These are phyloP conservation scores for Botrylloides violaceus DNA, from an alignment of 23 tunicate genomes.

Conservation along the genomic window DNA sequence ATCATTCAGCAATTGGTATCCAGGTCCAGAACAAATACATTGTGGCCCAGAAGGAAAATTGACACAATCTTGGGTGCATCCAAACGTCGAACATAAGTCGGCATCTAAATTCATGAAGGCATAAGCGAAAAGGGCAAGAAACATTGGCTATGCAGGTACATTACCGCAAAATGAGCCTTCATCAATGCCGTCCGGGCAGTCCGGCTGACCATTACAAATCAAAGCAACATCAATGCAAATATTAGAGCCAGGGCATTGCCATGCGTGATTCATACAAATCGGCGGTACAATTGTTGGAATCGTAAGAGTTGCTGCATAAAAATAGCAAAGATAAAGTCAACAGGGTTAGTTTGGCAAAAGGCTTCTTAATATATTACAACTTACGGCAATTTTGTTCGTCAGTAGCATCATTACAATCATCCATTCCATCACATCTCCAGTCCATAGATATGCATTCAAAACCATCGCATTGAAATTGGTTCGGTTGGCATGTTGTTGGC, in stretches of 20 bases:
- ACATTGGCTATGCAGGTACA: no score
- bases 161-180: constrained; percentile 74
- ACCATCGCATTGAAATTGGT: constrained; percentile 61
- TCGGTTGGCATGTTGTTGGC: constrained; percentile 33
- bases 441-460: constrained; percentile 28
- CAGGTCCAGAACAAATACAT: constrained; percentile 65
- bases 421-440: constrained; percentile 47
- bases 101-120: not conserved
- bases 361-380: constrained; percentile 22
- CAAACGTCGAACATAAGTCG: constrained; percentile 35
- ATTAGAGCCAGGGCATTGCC: constrained; percentile 81
- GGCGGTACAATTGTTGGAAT: constrained; percentile 74
- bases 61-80: constrained; percentile 57
- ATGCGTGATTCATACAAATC: constrained; percentile 42
- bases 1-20: constrained; percentile 64
- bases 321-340: not conserved
- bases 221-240: constrained; percentile 33
- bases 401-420: constrained; percentile 63
- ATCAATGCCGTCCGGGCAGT: constrained; percentile 52
- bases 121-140: no score
- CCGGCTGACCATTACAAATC: constrained; percentile 38
- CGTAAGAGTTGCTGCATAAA: not conserved
- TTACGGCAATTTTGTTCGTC: constrained; percentile 83
- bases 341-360: no score
- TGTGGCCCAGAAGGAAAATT: constrained; percentile 57